phyloP scores from a whole-genome alignment of 2,797 vertebrate genomes.

The Furcifer pardalis region DNA sequence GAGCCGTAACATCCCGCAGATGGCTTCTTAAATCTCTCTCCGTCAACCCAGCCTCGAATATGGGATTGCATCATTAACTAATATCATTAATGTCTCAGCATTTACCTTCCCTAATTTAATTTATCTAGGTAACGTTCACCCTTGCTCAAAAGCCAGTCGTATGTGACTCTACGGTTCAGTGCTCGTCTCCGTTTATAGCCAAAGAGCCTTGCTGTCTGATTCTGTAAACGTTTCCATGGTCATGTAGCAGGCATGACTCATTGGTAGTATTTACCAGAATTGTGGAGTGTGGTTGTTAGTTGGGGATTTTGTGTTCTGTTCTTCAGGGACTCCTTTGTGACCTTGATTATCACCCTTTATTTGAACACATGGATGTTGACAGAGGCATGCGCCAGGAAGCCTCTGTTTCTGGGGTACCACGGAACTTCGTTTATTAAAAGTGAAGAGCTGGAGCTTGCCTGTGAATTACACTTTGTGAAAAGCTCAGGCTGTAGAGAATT shows the following conservation, averaged over 20 bases:
- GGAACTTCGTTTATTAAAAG: not conserved
- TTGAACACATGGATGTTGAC: too few species aligned
- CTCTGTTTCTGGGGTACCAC: not conserved
- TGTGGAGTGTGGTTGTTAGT: not conserved
- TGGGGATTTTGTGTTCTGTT: not conserved
- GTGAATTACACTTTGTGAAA: not conserved
- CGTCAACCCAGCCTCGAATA: not conserved
- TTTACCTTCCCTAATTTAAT: not conserved
- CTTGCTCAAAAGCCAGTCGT: too few species aligned
- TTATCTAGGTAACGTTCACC: too few species aligned
- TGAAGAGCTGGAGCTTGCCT: not conserved
- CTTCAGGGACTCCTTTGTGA: not conserved
- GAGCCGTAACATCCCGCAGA: not conserved
- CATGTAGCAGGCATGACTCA: too few species aligned
- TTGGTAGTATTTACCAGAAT: not conserved
- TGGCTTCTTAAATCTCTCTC: not conserved
- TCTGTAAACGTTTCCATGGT: too few species aligned
- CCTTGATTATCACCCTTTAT: not conserved
- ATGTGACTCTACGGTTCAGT: too few species aligned
- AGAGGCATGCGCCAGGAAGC: not conserved
- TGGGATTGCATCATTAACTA: too few species aligned
- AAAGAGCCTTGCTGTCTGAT: too few species aligned
- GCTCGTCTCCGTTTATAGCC: too few species aligned
- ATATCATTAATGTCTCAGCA: not conserved
- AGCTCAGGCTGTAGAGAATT: not conserved